Evolutionary conservation across 2,113 vertebrate genomes (phyloP).

Genomic region (Chlamydotis undulata): DNA sequence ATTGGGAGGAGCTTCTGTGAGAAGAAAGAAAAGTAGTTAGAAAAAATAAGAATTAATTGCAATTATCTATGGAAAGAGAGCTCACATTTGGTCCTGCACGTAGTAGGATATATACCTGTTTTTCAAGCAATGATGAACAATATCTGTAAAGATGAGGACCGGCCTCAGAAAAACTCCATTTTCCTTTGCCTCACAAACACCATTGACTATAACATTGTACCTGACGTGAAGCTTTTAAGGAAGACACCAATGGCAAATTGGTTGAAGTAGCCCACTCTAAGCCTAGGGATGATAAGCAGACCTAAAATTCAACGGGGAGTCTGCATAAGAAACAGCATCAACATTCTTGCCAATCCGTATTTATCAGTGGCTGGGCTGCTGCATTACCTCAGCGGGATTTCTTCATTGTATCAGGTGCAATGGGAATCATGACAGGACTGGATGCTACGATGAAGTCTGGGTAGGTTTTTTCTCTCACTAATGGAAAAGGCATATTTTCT

Average conservation of each 20-base stretch:
- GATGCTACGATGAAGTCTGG: not conserved
- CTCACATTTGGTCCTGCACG: not conserved
- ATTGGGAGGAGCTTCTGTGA: not conserved
- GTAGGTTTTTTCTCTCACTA: not conserved
- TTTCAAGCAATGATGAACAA: not conserved
- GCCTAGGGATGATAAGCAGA: not conserved
- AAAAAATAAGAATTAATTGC: not conserved
- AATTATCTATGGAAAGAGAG: not conserved
- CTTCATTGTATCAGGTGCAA: not conserved
- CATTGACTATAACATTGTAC: not conserved
- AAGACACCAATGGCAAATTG: not conserved
- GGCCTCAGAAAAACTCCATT: not conserved
- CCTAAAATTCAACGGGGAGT: not conserved
- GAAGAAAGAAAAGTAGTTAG: not conserved
- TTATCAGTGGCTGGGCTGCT: not conserved
- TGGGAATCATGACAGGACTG: not conserved
- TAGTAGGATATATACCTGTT: not conserved
- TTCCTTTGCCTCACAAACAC: not conserved
- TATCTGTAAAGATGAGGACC: not conserved
- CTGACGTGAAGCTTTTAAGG: not conserved
- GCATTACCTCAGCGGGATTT: not conserved
- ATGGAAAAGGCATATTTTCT: not conserved
- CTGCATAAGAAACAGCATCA: not conserved
- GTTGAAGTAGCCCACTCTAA: not conserved
- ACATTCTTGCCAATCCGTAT: not conserved